A percentile compares a stretch with the other conserved stretches of the same genome.
These are phyloP conservation scores for Corythornis madagascariensis DNA, from an alignment of 2,113 vertebrate species.

Conservation along the genomic window DNA sequence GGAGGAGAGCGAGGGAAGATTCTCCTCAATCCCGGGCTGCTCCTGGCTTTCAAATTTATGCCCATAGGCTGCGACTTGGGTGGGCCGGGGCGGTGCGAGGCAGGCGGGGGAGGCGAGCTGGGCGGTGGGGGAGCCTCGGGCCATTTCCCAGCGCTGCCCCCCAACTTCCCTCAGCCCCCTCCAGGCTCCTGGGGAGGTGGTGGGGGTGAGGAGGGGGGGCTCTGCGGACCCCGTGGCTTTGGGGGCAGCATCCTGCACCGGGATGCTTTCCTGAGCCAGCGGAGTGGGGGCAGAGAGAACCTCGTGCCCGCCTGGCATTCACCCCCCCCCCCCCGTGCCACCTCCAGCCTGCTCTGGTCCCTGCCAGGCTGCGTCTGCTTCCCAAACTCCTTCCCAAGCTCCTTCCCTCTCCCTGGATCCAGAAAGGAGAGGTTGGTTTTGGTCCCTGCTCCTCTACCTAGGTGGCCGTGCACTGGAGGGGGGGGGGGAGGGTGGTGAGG, in stretches of 20 bases:
- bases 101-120: slow-evolving; percentile 50
- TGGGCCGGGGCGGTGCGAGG: slow-evolving; percentile 60
- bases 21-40: slow-evolving; percentile 61
- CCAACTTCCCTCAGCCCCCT: neutral
- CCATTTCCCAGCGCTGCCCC: slow-evolving; percentile 10
- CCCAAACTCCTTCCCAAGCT: neutral
- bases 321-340: too few relatives aligned
- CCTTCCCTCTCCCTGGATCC: too few relatives aligned
- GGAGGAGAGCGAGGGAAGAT: slow-evolving; percentile 51
- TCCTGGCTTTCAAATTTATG: slow-evolving; percentile 69
- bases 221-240: rapidly evolving
- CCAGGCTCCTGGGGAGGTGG: neutral
- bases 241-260: neutral
- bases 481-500: neutral
- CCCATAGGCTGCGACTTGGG: slow-evolving; percentile 74
- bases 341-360: too few relatives aligned
- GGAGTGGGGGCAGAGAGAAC: neutral
- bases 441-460: too few relatives aligned
- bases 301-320: neutral
- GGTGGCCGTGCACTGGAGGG: neutral
- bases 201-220: too few relatives aligned
- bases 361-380: neutral
- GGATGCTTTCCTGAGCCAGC: neutral
- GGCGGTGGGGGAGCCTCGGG: slow-evolving; percentile 11
- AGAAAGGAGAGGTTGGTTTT: neutral